Conservation (phyloP, 2,888 invertebrate genomes). For the Osmoderma eremita region DNA sequence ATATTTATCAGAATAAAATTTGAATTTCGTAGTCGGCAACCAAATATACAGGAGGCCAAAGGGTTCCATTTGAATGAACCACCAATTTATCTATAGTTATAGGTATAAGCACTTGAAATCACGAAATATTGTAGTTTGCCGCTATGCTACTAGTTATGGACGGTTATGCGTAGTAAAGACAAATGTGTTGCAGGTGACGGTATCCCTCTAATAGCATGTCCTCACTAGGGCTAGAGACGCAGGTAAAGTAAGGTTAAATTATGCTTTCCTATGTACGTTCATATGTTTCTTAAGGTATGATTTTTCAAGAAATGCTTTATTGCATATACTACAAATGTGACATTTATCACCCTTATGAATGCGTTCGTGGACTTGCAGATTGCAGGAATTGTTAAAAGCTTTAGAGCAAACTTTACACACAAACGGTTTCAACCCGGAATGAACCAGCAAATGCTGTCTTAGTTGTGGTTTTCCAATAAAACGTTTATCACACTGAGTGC, state of each 20-base stretch:
- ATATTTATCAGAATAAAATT: too few relatives aligned
- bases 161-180: too few relatives aligned
- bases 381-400: constrained; percentile 56
- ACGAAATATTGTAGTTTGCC: too few relatives aligned
- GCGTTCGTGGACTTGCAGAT: constrained; percentile 57
- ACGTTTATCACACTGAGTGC: constrained; percentile 54
- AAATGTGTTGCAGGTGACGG: too few relatives aligned
- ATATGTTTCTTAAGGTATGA: constrained; percentile 57
- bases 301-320: constrained; percentile 57
- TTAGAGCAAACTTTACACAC: constrained; percentile 57
- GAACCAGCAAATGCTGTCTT: constrained; percentile 54
- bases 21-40: too few relatives aligned
- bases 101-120: too few relatives aligned
- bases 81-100: too few relatives aligned
- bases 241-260: constrained; percentile 19
- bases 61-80: too few relatives aligned
- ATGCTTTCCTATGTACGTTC: constrained; percentile 52
- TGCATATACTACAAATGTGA: constrained; percentile 55
- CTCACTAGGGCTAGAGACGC: too few relatives aligned
- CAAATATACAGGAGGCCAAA: too few relatives aligned
- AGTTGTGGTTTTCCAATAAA: constrained; percentile 53
- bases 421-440: constrained; percentile 55
- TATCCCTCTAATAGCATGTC: too few relatives aligned
- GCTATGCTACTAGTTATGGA: too few relatives aligned
- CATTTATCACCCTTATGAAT: constrained; percentile 56